Conservation (phyloP, 2,797 vertebrate genomes). For the Limnodromus scolopaceus region DNA sequence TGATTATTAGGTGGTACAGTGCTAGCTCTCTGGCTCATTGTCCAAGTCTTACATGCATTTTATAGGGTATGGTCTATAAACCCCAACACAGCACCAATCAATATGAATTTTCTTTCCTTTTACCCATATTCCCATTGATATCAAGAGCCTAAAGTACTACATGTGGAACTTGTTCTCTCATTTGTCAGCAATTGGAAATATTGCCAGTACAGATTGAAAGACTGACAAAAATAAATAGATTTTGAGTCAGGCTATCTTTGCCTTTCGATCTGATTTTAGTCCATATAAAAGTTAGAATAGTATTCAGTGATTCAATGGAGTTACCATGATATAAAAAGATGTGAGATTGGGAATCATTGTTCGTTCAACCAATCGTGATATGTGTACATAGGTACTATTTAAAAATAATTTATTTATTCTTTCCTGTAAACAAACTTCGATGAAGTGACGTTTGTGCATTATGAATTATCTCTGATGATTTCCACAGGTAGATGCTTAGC, state of each 20-base stretch:
- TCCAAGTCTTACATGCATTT: neutral
- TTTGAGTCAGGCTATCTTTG: neutral
- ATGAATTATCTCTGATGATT: neutral
- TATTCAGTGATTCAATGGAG: neutral
- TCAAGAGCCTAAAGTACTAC: neutral
- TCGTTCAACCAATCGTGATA: neutral
- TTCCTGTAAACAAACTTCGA: neutral
- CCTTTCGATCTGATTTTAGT: neutral
- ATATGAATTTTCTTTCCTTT: neutral
- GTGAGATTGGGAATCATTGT: neutral
- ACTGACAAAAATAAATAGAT: neutral
- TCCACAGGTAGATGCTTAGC: neutral
- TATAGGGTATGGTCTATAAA: neutral
- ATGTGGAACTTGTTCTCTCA: neutral
- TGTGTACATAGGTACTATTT: neutral
- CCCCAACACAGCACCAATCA: neutral
- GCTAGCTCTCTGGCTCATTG: neutral
- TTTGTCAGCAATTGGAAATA: neutral
- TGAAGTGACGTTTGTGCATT: neutral
- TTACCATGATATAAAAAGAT: neutral
- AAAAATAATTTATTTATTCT: neutral
- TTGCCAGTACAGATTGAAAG: neutral
- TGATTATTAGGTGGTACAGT: neutral
- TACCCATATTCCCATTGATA: neutral
- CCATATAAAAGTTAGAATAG: neutral